phyloP scores from a whole-genome alignment of 2,797 vertebrate species.

The Botia almorhae region DNA sequence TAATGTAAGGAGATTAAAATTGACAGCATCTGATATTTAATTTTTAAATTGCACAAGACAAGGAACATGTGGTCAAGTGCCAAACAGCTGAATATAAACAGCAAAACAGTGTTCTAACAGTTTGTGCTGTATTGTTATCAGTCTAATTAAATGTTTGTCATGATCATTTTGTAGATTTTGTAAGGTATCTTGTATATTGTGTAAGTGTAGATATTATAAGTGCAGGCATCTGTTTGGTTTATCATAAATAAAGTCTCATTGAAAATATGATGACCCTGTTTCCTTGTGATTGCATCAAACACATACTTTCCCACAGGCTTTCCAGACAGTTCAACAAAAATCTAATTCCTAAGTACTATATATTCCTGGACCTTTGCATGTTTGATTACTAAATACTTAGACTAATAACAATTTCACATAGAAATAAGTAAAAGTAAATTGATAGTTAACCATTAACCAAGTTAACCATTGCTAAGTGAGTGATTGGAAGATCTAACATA shows the following conservation, averaged over 20 bases:
- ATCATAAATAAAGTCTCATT: conserved; percentile 71
- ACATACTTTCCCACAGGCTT: too few relatives aligned
- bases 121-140: conserved; percentile 83
- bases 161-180: conserved; percentile 88
- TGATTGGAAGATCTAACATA: too few relatives aligned
- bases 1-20: too few relatives aligned
- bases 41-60: conserved; percentile 69
- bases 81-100: conserved; percentile 72
- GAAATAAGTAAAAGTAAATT: too few relatives aligned
- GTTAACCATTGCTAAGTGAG: too few relatives aligned
- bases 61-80: conserved; percentile 84
- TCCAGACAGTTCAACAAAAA: too few relatives aligned
- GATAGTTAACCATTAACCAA: too few relatives aligned
- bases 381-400: too few relatives aligned
- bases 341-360: too few relatives aligned
- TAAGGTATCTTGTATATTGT: conserved; percentile 85
- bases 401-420: too few relatives aligned
- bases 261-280: background rate
- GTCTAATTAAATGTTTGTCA: conserved; percentile 82
- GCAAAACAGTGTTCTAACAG: conserved; percentile 81
- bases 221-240: conserved; percentile 76
- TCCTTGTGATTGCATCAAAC: too few relatives aligned
- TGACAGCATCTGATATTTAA: conserved; percentile 53
- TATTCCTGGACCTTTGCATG: too few relatives aligned
- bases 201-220: conserved; percentile 83